A percentile compares a stretch with the other conserved stretches of the same genome.
These are phyloP conservation scores for Lota lota DNA, from an alignment of 2,113 vertebrate genomes.

Conservation along the genomic window DNA sequence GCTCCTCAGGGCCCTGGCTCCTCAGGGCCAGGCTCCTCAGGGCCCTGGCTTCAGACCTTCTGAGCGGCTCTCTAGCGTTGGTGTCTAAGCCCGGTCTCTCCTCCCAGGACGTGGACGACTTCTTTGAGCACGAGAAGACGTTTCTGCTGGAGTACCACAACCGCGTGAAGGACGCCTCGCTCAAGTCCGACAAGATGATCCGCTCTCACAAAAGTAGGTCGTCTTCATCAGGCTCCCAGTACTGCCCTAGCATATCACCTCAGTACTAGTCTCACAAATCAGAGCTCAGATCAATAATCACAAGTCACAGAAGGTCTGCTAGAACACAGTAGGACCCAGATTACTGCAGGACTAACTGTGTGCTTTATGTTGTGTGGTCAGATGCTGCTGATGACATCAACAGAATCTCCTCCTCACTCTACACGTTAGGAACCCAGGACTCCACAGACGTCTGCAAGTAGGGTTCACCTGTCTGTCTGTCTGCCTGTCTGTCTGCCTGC, in stretches of 20 bases:
- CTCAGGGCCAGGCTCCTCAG: too few relatives aligned
- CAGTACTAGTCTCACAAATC: too few relatives aligned
- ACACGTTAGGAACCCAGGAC: conserved; percentile 94
- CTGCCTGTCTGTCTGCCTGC: too few relatives aligned
- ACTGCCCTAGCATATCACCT: neutral
- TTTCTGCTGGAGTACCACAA: conserved; percentile 99
- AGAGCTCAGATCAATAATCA: too few relatives aligned
- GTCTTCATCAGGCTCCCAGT: neutral
- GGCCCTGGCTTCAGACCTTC: too few relatives aligned
- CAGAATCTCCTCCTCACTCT: conserved; percentile 95
- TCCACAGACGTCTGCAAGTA: conserved; percentile 98
- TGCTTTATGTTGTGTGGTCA: conserved; percentile 44
- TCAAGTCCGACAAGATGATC: conserved; percentile 97
- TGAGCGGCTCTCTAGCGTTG: too few relatives aligned
- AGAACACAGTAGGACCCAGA: too few relatives aligned
- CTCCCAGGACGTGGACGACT: conserved; percentile 93
- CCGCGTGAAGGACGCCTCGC: conserved; percentile 92
- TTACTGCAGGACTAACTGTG: too few relatives aligned
- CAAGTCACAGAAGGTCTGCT: too few relatives aligned
- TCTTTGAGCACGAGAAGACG: conserved; percentile 98
- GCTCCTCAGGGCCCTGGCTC: too few relatives aligned
- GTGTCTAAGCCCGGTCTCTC: too few relatives aligned
- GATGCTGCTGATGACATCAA: conserved; percentile 96
- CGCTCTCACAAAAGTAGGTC: conserved; percentile 95
- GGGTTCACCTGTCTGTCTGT: conserved; percentile 35